A percentile compares a stretch with the other conserved stretches of the same genome.
These are phyloP conservation scores for Prionailurus bengalensis DNA, from an alignment of 2,113 vertebrate genomes.

Conservation along the genomic window DNA sequence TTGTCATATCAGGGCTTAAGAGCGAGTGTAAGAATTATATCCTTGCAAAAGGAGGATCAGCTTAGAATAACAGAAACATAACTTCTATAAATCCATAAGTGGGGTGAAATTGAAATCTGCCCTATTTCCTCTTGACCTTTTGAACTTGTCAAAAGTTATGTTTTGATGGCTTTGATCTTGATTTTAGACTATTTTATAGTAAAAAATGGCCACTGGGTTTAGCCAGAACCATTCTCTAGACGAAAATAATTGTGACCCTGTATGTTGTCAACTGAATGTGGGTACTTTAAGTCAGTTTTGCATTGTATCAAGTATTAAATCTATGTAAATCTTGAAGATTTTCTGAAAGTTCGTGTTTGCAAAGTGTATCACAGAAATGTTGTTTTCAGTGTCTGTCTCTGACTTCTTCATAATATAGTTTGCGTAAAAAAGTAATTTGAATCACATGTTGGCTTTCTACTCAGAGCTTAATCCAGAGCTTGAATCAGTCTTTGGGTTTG, in stretches of 20 bases:
- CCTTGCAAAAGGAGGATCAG: background rate
- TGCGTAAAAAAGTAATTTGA: slow-evolving; percentile 76
- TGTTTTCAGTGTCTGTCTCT: slow-evolving; percentile 88
- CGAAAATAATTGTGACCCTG: slow-evolving; percentile 65
- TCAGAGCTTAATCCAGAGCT: slow-evolving; percentile 87
- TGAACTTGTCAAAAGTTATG: background rate
- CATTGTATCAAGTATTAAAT: slow-evolving; percentile 70
- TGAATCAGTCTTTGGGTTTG: slow-evolving; percentile 89
- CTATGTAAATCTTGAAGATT: slow-evolving; percentile 80
- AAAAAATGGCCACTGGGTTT: slow-evolving; percentile 7
- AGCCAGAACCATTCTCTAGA: background rate
- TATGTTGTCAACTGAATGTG: slow-evolving; percentile 85
- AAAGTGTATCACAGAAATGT: slow-evolving; percentile 85
- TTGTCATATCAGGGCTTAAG: slow-evolving; percentile 36
- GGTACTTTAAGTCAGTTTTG: slow-evolving; percentile 81
- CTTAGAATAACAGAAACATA: background rate
- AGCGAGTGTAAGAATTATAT: slow-evolving; percentile 21
- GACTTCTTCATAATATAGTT: slow-evolving; percentile 78
- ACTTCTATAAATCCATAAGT: background rate
- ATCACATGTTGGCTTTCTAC: slow-evolving; percentile 75
- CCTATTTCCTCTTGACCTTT: slow-evolving; percentile 5
- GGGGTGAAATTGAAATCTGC: background rate
- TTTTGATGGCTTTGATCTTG: slow-evolving; percentile 34
- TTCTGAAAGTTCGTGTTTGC: slow-evolving; percentile 83
- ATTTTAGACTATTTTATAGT: slow-evolving; percentile 47